Percentiles rank a stretch among this genome's conserved stretches.
Evolutionary conservation across 92 coral and sea anemone genomes (phyloP).

Genomic region (Pocillopora meandrina): DNA sequence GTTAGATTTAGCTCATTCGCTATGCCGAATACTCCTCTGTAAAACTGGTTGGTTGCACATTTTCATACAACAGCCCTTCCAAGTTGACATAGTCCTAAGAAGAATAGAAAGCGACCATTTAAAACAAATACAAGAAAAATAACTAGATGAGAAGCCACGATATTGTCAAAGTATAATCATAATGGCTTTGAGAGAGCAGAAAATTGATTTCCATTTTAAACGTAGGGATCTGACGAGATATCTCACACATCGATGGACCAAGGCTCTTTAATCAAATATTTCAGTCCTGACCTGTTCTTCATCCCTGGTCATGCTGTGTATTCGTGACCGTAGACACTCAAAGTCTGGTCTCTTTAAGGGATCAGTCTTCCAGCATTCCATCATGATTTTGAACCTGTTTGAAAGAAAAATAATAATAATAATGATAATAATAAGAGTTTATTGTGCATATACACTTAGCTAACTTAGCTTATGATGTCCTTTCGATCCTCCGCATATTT

Average conservation of each 20-base stretch:
- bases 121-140: background rate
- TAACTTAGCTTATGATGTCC: background rate
- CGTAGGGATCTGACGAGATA: background rate
- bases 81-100: background rate
- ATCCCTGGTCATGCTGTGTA: conserved; percentile 9
- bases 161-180: background rate
- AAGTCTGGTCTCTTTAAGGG: conserved; percentile 58
- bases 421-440: background rate
- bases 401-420: background rate
- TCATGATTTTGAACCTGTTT: conserved; percentile 53
- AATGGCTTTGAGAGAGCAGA: background rate
- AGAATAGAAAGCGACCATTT: background rate
- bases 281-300: conserved; percentile 26
- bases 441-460: background rate
- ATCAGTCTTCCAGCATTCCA: conserved; percentile 52
- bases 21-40: background rate
- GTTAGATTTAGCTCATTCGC: no score
- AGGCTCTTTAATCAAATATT: background rate
- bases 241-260: background rate
- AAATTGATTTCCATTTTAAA: background rate
- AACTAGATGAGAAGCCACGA: no score
- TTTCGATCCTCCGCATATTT: background rate
- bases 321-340: conserved; percentile 6
- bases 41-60: background rate
- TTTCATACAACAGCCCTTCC: background rate